Percentiles rank a stretch among this genome's conserved stretches.
Conservation (phyloP, 2,797 vertebrate genomes). For the Crenichthys baileyi region DNA sequence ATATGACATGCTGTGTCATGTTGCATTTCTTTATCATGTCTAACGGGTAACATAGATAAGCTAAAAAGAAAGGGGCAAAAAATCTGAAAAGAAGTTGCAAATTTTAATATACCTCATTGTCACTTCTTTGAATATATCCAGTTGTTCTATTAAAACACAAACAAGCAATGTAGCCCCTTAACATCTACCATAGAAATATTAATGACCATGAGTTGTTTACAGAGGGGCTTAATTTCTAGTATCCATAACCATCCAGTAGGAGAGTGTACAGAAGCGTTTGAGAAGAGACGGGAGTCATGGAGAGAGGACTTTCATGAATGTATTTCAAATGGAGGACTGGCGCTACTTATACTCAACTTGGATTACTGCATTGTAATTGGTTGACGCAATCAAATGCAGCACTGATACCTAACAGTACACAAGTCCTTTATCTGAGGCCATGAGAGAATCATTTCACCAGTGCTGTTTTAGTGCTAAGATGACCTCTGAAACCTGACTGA, state of each 20-base stretch:
- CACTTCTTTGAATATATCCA: neutral
- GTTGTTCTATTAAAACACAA: neutral
- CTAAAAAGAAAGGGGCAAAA: neutral
- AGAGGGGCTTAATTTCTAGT: neutral
- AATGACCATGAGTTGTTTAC: neutral
- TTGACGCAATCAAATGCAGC: neutral
- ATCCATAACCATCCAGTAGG: neutral
- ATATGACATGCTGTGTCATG: too few species aligned
- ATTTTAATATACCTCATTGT: neutral
- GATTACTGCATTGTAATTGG: neutral
- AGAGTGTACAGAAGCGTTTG: too few species aligned
- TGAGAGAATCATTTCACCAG: too few species aligned
- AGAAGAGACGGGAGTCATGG: too few species aligned
- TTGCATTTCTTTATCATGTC: too few species aligned
- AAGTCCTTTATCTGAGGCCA: too few species aligned
- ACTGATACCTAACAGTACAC: too few species aligned
- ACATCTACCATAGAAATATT: neutral
- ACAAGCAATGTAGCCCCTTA: neutral
- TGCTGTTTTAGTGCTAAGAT: too few species aligned
- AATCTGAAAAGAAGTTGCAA: neutral
- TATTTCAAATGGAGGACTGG: too few species aligned
- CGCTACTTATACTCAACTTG: neutral
- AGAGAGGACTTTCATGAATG: neutral
- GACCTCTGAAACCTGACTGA: too few species aligned
- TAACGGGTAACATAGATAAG: too few species aligned